Evolutionary conservation across 1,140 invertebrate genomes (phyloP), one percentile per base, ranked within the genome.

Genomic region (Triops cancriformis): DNA sequence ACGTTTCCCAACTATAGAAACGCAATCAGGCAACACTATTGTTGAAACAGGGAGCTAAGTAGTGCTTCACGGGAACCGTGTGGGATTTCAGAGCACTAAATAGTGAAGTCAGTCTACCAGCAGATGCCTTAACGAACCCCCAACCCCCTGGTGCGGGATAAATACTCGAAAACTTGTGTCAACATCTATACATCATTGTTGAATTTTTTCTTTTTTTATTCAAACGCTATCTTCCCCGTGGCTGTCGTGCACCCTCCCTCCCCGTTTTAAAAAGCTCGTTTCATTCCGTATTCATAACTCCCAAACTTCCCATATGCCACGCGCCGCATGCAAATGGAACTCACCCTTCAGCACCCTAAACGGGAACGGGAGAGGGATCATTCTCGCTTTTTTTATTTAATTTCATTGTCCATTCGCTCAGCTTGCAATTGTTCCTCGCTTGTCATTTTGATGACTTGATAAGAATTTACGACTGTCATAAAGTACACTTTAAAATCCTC

Each of bases 121-220:
- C 51, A 64, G 51, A 64, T 64, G 51, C 51, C 18, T 23, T 23
- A 18, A 64, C 14, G 18, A 23, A 18, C 14, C 51, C 51, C 14
- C 51, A 64, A 64, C 51, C 51, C 51, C 51, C 51, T 23, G 51
- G 51, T 64, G 51, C 51, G 51, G 51, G 51, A 64, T 64, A 64
- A 64, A 64, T 64, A 64, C 51, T 64, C 51, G 51, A 64, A 64
- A 64, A 64, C 51, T 64, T 64, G 51, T 64, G 51, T 64, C 51
- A 64, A 64, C 51, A 64, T 64, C 51, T 64, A 64, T 64, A 18
- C 51, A 64, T 64, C 51, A 64, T 64, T 64, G 51, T 64, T 64
- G 10, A 64, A 64, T 64, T 64, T 64, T 64, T 18, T 45, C 3
- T 45, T 45, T 45, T 45, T 64, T 64, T 0, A 6, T 64, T 18